Evolutionary conservation across 2,888 invertebrate species (phyloP).

Genomic region (Eilema depressum): DNA sequence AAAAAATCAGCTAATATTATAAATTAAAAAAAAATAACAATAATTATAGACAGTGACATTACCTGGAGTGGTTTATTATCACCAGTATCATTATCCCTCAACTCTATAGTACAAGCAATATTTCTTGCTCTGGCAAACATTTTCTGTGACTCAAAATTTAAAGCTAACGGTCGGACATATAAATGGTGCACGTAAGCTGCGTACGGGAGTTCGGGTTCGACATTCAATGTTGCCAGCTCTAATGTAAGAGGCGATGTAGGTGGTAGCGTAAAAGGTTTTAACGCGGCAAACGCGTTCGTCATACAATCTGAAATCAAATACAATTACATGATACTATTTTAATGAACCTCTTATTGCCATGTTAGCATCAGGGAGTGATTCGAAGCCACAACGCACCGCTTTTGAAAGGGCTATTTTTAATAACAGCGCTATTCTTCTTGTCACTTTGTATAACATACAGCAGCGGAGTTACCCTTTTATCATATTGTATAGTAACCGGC

Average conservation of each 20-base stretch:
- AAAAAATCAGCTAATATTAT: too few relatives aligned
- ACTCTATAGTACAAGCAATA: constrained; percentile 95
- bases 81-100: constrained; percentile 93
- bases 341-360: too few relatives aligned
- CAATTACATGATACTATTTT: neutral
- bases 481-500: too few relatives aligned
- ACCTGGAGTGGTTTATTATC: constrained; percentile 90
- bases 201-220: constrained; percentile 91
- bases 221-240: constrained; percentile 94
- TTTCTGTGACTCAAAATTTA: constrained; percentile 97
- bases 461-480: too few relatives aligned
- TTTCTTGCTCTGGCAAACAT: constrained; percentile 97
- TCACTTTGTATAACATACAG: neutral
- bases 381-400: neutral
- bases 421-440: too few relatives aligned
- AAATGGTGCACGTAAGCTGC: constrained; percentile 95
- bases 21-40: neutral
- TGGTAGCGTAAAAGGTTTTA: constrained; percentile 95
- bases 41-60: constrained; percentile 38
- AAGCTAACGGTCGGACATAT: constrained; percentile 95
- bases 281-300: constrained; percentile 93
- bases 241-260: constrained; percentile 91
- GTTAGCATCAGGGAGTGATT: neutral
- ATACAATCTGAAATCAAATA: constrained; percentile 90
- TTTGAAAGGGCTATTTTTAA: neutral